These are phyloP conservation scores for Amblyteles armatorius DNA, from an alignment of 2,888 invertebrate genomes.

Conservation along the genomic window DNA sequence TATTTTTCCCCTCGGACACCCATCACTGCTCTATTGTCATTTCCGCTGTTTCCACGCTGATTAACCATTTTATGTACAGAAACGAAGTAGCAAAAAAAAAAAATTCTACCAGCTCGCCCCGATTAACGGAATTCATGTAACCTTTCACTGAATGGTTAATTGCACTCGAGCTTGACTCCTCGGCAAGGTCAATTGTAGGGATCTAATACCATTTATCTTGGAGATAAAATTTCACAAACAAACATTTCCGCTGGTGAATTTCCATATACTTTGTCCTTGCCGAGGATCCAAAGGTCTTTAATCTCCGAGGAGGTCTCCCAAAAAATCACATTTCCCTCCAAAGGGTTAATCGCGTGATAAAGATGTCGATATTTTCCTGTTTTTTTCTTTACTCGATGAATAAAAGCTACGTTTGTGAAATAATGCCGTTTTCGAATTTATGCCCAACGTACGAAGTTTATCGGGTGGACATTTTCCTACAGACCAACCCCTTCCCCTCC, in stretches of 20 bases:
- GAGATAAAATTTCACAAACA: not conserved
- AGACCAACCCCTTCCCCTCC: not conserved
- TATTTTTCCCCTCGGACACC: constrained; percentile 23
- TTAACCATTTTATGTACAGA: not conserved
- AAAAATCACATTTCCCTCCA: not conserved
- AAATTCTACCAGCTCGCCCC: not conserved
- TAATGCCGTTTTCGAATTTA: not conserved
- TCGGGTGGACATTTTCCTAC: not conserved
- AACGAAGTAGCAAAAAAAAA: not conserved
- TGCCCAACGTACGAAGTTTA: not conserved
- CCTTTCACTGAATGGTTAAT: not conserved
- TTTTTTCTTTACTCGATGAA: constrained; percentile 13
- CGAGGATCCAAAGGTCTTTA: not conserved
- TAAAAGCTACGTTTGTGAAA: constrained; percentile 43
- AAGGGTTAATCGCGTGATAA: constrained; percentile 34
- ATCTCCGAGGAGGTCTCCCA: not conserved
- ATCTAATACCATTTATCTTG: not conserved
- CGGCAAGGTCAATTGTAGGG: not conserved
- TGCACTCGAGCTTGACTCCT: not conserved
- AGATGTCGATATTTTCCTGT: constrained; percentile 56
- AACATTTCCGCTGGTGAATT: not conserved
- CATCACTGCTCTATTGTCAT: not conserved
- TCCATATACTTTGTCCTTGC: not conserved
- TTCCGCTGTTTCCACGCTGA: not conserved
- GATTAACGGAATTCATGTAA: not conserved